Conservation (phyloP, 2,797 vertebrate species). For the Channallabes apus region DNA sequence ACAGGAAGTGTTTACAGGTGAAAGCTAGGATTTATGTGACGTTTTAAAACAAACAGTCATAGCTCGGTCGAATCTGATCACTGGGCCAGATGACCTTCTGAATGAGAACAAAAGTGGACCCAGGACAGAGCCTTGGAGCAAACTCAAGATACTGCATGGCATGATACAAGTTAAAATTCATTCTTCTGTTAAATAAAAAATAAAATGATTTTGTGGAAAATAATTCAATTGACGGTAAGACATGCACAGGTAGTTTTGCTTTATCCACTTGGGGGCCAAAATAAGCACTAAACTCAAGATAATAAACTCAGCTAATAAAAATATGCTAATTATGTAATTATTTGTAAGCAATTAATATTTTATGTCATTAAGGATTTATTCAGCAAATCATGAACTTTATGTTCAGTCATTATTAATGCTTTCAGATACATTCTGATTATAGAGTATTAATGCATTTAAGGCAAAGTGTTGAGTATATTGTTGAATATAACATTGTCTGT, state of each 20-base stretch:
- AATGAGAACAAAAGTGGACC: not conserved
- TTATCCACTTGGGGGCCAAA: not conserved
- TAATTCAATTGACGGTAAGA: not conserved
- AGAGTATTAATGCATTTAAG: not conserved
- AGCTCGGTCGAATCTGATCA: not conserved
- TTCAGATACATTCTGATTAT: not conserved
- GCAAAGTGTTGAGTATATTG: not conserved
- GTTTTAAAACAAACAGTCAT: not conserved
- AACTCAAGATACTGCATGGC: not conserved
- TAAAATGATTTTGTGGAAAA: not conserved
- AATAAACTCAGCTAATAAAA: not conserved
- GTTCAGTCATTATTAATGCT: not conserved
- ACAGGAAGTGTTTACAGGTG: not conserved
- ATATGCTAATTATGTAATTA: not conserved
- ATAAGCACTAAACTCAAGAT: not conserved
- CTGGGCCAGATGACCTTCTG: not conserved
- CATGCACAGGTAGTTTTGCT: not conserved
- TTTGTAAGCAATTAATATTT: not conserved
- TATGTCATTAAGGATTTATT: not conserved
- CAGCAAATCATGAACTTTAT: not conserved
- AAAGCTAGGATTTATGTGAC: not conserved
- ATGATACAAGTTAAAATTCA: not conserved
- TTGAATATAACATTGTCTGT: not conserved
- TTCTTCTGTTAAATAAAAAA: not conserved
- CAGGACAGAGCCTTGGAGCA: not conserved